Conservation (phyloP, 1,140 invertebrate genomes). For the Meloidogyne chitwoodi region DNA sequence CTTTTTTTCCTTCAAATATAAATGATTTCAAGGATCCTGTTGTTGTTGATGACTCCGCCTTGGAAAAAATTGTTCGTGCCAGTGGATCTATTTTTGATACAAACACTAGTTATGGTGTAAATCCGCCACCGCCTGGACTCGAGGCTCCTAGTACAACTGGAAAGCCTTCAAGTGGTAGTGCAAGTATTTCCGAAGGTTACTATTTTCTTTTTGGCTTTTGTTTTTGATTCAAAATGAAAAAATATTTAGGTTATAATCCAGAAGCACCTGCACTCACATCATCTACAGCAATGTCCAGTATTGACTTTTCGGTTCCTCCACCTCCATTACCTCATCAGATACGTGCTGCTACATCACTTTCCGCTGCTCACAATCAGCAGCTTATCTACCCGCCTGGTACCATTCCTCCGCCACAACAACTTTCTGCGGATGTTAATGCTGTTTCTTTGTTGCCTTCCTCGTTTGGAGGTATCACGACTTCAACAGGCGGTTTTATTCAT, state of each 20-base stretch:
- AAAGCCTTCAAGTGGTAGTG: background rate
- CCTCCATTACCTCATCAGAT: constrained; percentile 24
- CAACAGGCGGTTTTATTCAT: too few species aligned
- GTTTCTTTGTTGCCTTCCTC: background rate
- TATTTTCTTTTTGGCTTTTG: background rate
- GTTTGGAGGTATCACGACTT: background rate
- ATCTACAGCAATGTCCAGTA: constrained; percentile 12
- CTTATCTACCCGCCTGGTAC: constrained; percentile 8
- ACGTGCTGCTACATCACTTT: background rate
- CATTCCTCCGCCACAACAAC: background rate
- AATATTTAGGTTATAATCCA: constrained; percentile 20
- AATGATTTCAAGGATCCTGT: constrained; percentile 74
- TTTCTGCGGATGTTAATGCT: background rate
- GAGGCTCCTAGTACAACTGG: constrained; percentile 6
- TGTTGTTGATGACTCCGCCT: constrained; percentile 71
- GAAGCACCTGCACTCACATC: constrained; percentile 28
- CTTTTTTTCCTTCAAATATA: background rate
- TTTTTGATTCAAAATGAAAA: background rate
- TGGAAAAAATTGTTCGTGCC: constrained; percentile 32
- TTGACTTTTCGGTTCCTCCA: constrained; percentile 37
- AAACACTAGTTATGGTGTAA: constrained; percentile 15
- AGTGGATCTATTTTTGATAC: constrained; percentile 8
- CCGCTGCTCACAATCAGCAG: background rate
- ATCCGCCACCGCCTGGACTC: constrained; percentile 39
- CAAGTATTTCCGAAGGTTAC: constrained; percentile 8